Percentiles rank a stretch among this genome's conserved stretches.
phyloP scores from a whole-genome alignment of 2,888 invertebrate species.

The Iphiclides podalirius region DNA sequence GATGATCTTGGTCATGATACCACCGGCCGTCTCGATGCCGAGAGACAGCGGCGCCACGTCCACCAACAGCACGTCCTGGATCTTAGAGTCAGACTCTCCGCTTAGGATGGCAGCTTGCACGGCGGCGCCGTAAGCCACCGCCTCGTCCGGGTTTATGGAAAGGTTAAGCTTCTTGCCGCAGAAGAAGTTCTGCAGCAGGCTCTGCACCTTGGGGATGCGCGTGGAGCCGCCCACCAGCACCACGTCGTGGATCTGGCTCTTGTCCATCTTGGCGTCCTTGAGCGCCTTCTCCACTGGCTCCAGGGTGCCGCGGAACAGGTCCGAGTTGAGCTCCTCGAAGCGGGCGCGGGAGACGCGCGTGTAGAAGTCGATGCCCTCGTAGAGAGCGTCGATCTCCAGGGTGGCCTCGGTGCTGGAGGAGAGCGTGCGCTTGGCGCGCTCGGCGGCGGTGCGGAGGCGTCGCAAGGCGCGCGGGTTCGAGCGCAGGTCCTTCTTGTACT shows the following conservation, averaged over 20 bases:
- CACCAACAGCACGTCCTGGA: conserved; percentile 83
- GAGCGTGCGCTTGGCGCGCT: conserved; percentile 87
- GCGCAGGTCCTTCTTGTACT: conserved; percentile 84
- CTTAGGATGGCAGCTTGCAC: conserved; percentile 86
- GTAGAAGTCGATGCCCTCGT: conserved; percentile 85
- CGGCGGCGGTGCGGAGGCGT: conserved; percentile 87
- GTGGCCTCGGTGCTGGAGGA: conserved; percentile 88
- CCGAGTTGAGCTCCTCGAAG: conserved; percentile 87
- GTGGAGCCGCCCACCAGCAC: conserved; percentile 91
- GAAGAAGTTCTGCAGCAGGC: conserved; percentile 87
- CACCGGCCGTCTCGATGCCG: conserved; percentile 89
- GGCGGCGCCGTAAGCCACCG: conserved; percentile 89
- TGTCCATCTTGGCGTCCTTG: conserved; percentile 89
- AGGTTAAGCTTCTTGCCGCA: conserved; percentile 85
- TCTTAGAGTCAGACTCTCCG: conserved; percentile 86
- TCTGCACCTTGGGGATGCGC: conserved; percentile 89
- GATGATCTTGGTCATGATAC: conserved; percentile 88
- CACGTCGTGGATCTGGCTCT: conserved; percentile 86
- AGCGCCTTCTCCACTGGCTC: conserved; percentile 89
- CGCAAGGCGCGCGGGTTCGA: conserved; percentile 84
- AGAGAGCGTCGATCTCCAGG: conserved; percentile 87
- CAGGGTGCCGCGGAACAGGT: conserved; percentile 86
- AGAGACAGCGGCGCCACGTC: conserved; percentile 83
- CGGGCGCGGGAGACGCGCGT: conserved; percentile 86
- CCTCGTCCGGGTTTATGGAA: conserved; percentile 90